phyloP scores from a whole-genome alignment of 2,113 vertebrate genomes.

The Silurus meridionalis region DNA sequence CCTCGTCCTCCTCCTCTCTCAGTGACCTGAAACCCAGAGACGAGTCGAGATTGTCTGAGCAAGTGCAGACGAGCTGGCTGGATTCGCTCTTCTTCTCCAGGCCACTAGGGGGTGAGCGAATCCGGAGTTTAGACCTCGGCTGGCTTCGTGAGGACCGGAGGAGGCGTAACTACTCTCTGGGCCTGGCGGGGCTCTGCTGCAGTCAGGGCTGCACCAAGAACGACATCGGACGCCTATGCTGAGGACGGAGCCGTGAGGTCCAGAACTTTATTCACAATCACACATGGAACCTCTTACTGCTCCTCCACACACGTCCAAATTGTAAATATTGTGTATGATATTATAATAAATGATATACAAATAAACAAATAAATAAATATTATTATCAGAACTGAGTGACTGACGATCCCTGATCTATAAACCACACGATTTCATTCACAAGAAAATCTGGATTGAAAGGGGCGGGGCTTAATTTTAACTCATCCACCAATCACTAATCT shows the following conservation, averaged over 20 bases:
- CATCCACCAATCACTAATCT: not conserved
- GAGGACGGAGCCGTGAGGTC: conserved; percentile 52
- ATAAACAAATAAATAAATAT: not conserved
- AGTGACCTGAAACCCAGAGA: conserved; percentile 63
- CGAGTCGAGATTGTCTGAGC: conserved; percentile 45
- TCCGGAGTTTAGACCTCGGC: conserved; percentile 48
- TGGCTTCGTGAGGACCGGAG: conserved; percentile 65
- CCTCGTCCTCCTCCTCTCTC: conserved; percentile 45
- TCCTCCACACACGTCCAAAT: not conserved
- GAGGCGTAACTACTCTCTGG: conserved; percentile 79
- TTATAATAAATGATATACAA: not conserved
- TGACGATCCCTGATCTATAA: not conserved
- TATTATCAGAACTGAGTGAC: not conserved
- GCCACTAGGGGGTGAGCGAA: conserved; percentile 37
- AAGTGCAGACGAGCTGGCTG: conserved; percentile 4
- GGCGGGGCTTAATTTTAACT: not conserved
- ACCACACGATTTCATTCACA: not conserved
- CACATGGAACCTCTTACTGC: not conserved
- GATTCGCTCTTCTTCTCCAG: not conserved
- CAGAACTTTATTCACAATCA: not conserved
- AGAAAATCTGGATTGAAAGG: not conserved
- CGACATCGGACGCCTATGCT: conserved; percentile 85
- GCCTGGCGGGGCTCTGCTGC: conserved; percentile 84
- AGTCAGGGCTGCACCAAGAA: conserved; percentile 85
- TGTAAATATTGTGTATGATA: conserved; percentile 25